Base-by-base conservation (phyloP, 2,113 vertebrate species). In the Rhynchopsitta pachyrhyncha region DNA sequence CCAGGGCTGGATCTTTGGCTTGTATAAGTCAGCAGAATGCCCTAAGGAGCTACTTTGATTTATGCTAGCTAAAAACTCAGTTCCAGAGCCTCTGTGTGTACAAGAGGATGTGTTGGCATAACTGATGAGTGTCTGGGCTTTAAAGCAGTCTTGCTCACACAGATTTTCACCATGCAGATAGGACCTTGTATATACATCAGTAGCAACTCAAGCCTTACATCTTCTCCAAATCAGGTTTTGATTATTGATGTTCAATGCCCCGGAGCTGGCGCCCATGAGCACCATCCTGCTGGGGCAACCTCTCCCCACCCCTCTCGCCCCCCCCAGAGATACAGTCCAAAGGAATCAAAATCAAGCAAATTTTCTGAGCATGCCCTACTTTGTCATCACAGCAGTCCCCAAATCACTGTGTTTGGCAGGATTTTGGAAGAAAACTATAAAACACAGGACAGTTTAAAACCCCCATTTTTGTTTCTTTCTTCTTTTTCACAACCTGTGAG, bases 31-130 rank as follows among this genome's bases (percentile, higher is more conserved):
- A 95, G 47, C 66, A 90, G 79, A 93, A 87, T 46, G 71, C 69
- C 73, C 73, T 31, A 55, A 89, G 81, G 49, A 87, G 33, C 16
- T 71, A 13, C 52, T 95, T 91, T 62, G 66, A 93, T 92, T 94
- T 82, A 78, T 69, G 49, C 52, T 73, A 74, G 62, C 55, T 79
- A 88, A 90, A 95, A 88, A 42, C 41, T 39, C 37, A 62, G 31
- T 33, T 69, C 49, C 57, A 52, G 80, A 76, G 70, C 62, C 42
- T 44, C 69, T 62, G 23, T 46, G 52, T 1, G 0, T 18, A 66
- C 23, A 44, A 23, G 11, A 81, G 39, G 8, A 67, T 44, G 20
- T 49, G 53, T 76, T 47, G 64, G n/a, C 27, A 3, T 47, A 57
- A 55, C 46, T 33, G 42, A 29, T 52, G 35, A 92, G 39, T 44